Conservation (phyloP, 2,797 vertebrate genomes). For the Pseudochirops cupreus region DNA sequence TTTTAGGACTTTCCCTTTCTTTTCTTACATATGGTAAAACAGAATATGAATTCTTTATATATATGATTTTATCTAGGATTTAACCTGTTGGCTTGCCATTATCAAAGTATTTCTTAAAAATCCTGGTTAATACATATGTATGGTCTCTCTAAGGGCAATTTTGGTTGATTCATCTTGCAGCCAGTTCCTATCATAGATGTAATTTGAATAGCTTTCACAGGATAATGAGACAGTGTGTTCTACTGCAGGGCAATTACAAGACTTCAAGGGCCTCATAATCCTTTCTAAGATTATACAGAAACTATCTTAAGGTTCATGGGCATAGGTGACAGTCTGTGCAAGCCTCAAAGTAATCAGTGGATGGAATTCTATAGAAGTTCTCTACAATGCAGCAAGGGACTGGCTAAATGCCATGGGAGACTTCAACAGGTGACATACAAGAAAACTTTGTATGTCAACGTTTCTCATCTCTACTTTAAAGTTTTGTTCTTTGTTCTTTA, state of each 20-base stretch:
- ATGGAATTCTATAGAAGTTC: slow-evolving; percentile 16
- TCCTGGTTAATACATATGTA: slow-evolving; percentile 71
- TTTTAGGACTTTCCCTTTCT: slow-evolving; percentile 55
- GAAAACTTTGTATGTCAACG: background rate
- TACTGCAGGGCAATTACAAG: slow-evolving; percentile 34
- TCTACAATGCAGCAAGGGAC: background rate
- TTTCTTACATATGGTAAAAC: slow-evolving; percentile 60
- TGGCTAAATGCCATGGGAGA: background rate
- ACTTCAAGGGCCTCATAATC: slow-evolving; percentile 39
- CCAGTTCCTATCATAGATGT: slow-evolving; percentile 43
- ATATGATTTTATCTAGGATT: slow-evolving; percentile 60
- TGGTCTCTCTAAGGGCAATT: slow-evolving; percentile 68
- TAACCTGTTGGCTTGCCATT: slow-evolving; percentile 48
- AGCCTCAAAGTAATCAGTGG: background rate
- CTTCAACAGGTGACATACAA: background rate
- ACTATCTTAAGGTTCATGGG: background rate
- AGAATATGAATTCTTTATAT: slow-evolving; percentile 52
- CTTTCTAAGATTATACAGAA: slow-evolving; percentile 49
- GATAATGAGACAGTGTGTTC: slow-evolving; percentile 56
- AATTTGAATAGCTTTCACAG: slow-evolving; percentile 61
- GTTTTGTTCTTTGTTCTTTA: too few relatives aligned
- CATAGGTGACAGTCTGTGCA: background rate
- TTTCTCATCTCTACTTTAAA: background rate
- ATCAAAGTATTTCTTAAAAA: slow-evolving; percentile 55
- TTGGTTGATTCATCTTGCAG: slow-evolving; percentile 61